A percentile compares a stretch with the other conserved stretches of the same genome.
Evolutionary conservation across 2,113 vertebrate species (phyloP).

Genomic region (Oophaga pumilio): DNA sequence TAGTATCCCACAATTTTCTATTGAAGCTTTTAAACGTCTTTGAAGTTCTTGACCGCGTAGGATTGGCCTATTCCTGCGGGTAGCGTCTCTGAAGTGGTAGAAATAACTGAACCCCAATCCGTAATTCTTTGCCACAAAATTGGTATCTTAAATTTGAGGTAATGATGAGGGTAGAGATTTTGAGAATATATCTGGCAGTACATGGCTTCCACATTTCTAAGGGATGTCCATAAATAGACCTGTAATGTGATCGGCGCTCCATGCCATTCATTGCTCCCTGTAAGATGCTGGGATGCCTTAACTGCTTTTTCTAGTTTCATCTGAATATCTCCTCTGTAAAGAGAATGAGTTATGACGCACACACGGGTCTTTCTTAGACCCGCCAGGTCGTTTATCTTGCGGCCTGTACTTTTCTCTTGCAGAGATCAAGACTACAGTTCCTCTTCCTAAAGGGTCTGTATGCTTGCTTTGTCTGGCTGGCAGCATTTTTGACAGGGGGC

Average conservation of each 20-base stretch:
- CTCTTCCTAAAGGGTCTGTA: background rate
- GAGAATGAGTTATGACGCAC: slow-evolving; percentile 21
- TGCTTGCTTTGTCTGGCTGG: slow-evolving; percentile 13
- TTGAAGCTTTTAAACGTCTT: background rate
- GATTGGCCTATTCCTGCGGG: background rate
- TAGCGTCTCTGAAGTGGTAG: background rate
- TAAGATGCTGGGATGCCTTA: slow-evolving; percentile 5
- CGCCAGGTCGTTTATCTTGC: slow-evolving; percentile 21
- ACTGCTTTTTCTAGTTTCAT: background rate
- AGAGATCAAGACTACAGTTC: background rate
- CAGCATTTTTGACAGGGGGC: slow-evolving; percentile 15
- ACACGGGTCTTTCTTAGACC: background rate
- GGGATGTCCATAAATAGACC: background rate
- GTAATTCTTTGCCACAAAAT: slow-evolving; percentile 10
- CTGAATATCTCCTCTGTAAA: slow-evolving; percentile 4
- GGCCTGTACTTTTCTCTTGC: background rate
- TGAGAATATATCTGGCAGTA: background rate
- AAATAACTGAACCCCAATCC: slow-evolving; percentile 28
- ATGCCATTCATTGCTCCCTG: background rate
- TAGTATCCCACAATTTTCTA: slow-evolving; percentile 13
- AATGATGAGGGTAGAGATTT: background rate
- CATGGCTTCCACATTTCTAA: background rate
- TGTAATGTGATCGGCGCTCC: background rate
- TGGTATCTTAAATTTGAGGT: background rate
- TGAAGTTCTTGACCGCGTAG: background rate